Conservation (phyloP, 2,888 invertebrate species). For the Morpho achilles region DNA sequence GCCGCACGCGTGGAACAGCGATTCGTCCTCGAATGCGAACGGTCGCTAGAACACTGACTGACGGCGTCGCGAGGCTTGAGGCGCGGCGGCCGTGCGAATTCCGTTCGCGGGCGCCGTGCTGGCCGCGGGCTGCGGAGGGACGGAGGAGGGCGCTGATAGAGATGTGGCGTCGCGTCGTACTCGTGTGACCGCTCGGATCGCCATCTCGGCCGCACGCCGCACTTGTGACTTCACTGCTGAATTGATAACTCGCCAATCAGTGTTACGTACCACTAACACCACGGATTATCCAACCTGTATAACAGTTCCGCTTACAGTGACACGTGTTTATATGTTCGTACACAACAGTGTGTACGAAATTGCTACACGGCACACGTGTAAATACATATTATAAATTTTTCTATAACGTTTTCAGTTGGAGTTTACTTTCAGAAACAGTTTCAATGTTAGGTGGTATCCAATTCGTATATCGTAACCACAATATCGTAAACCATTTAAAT, state of each 20-base stretch:
- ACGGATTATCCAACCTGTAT: not conserved
- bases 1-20: constrained; percentile 50
- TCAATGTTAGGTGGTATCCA: too few relatives aligned
- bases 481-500: too few relatives aligned
- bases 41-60: constrained; percentile 73
- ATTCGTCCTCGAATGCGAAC: constrained; percentile 62
- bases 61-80: constrained; percentile 58
- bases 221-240: constrained; percentile 30
- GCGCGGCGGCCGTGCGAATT: constrained; percentile 57
- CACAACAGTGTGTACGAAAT: too few relatives aligned
- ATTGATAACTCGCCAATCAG: constrained; percentile 14
- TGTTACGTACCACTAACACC: not conserved
- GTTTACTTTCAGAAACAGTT: too few relatives aligned
- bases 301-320: too few relatives aligned
- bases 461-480: too few relatives aligned
- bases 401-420: too few relatives aligned
- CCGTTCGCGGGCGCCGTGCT: constrained; percentile 55
- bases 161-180: constrained; percentile 50
- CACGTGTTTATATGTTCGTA: too few relatives aligned
- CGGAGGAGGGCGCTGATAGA: constrained; percentile 59
- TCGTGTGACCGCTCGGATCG: constrained; percentile 50
- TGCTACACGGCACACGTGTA: too few relatives aligned
- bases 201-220: constrained; percentile 43
- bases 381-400: too few relatives aligned
- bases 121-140: constrained; percentile 42